Percentiles rank a stretch among this genome's conserved stretches.
Evolutionary conservation across 2,888 invertebrate species (phyloP).

Genomic region (Pandemis corylana): DNA sequence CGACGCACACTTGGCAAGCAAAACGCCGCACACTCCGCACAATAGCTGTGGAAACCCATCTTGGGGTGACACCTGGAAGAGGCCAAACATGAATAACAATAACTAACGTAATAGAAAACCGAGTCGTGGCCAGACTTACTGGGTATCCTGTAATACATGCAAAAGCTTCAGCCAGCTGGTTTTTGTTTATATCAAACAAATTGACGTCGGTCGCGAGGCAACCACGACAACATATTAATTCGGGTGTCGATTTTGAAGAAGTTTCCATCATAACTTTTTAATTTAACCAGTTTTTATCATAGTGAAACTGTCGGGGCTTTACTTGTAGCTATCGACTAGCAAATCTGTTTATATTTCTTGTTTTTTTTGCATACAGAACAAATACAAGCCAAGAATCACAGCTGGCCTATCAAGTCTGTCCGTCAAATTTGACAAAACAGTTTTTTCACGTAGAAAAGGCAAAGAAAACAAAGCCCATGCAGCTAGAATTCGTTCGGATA

Average conservation of each 20-base stretch:
- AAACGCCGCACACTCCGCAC: constrained; percentile 18
- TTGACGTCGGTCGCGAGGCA: constrained; percentile 26
- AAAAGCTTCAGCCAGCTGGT: constrained; percentile 20
- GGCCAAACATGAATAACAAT: background rate
- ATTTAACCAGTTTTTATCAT: background rate
- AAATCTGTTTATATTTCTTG: background rate
- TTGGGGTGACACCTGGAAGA: constrained; percentile 8
- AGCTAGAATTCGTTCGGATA: background rate
- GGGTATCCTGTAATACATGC: constrained; percentile 19
- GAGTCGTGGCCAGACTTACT: constrained; percentile 10
- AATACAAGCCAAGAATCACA: too few relatives aligned
- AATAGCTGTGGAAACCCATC: constrained; percentile 16
- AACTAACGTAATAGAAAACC: background rate
- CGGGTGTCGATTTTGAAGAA: background rate
- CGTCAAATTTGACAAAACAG: too few relatives aligned
- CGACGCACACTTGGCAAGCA: constrained; percentile 11
- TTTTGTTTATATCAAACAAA: constrained; percentile 29
- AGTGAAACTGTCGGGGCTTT: background rate
- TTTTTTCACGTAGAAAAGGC: too few relatives aligned
- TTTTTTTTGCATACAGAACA: background rate
- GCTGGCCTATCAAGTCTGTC: too few relatives aligned
- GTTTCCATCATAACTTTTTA: constrained; percentile 8
- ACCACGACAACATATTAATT: constrained; percentile 22
- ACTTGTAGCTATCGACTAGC: background rate
- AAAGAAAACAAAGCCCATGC: too few relatives aligned